phyloP scores from a whole-genome alignment of 2,113 vertebrate species.

The Pluvianellus socialis region DNA sequence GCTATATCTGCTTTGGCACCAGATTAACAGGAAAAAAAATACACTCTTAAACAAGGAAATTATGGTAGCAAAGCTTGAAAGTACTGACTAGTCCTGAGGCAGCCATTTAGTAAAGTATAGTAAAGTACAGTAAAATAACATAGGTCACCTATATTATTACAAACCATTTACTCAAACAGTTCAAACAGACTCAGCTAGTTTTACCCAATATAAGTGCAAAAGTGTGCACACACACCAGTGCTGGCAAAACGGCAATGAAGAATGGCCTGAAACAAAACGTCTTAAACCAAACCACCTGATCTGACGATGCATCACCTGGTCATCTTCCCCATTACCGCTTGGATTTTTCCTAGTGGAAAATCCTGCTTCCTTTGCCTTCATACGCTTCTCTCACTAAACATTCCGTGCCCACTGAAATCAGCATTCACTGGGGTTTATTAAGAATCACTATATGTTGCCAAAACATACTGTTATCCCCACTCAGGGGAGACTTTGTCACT shows the following conservation, averaged over 20 bases:
- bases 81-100: neutral
- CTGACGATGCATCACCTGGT: fast-evolving
- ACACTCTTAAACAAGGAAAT: neutral
- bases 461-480: fast-evolving
- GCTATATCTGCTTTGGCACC: neutral
- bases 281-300: neutral
- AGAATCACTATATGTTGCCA: fast-evolving
- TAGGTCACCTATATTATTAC: neutral
- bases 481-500: too few relatives aligned
- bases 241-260: neutral
- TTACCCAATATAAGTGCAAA: fast-evolving
- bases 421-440: neutral
- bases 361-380: neutral
- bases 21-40: neutral
- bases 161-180: neutral
- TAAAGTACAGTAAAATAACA: neutral
- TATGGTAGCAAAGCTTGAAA: neutral
- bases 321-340: neutral
- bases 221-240: fast-evolving
- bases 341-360: neutral
- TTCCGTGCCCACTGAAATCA: neutral
- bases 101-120: neutral
- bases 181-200: neutral
- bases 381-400: neutral
- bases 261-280: neutral